phyloP scores from a whole-genome alignment of 2,113 vertebrate genomes.

The Cynocephalus volans region DNA sequence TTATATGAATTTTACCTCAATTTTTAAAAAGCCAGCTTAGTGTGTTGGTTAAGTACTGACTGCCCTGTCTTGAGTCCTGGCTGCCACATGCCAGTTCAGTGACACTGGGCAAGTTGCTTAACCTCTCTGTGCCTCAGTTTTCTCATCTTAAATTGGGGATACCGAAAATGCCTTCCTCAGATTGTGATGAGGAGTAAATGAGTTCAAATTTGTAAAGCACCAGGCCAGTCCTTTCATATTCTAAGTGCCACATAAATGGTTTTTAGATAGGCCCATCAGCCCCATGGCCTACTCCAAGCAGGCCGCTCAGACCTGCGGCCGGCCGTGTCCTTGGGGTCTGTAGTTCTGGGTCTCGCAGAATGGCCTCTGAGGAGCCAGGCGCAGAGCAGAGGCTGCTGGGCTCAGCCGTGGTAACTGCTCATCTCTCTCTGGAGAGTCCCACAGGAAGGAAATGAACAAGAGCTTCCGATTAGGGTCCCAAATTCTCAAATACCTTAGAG shows the following conservation, averaged over 20 bases:
- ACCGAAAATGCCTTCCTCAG: not conserved
- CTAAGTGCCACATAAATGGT: not conserved
- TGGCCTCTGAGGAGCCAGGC: not conserved
- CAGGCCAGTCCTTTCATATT: not conserved
- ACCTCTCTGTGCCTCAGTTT: no score
- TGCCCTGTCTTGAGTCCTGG: not conserved
- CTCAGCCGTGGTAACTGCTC: not conserved
- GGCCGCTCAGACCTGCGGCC: rapidly evolving
- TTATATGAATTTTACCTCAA: not conserved
- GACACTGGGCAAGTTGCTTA: not conserved
- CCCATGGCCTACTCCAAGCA: not conserved
- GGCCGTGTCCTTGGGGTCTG: not conserved
- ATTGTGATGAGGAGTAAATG: not conserved
- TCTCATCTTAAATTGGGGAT: no score
- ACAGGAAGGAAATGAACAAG: not conserved
- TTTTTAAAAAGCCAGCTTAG: not conserved
- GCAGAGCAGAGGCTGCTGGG: not conserved
- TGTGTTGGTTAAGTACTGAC: not conserved
- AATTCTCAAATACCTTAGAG: not conserved
- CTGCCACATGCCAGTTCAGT: not conserved
- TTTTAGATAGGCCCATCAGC: not conserved
- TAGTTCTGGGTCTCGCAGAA: not conserved
- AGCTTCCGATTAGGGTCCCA: not conserved
- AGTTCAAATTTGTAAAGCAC: not conserved
- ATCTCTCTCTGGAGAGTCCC: not conserved